A percentile compares a stretch with the other conserved stretches of the same genome.
phyloP scores from a whole-genome alignment of 2,113 vertebrate species.

The Euleptes europaea region DNA sequence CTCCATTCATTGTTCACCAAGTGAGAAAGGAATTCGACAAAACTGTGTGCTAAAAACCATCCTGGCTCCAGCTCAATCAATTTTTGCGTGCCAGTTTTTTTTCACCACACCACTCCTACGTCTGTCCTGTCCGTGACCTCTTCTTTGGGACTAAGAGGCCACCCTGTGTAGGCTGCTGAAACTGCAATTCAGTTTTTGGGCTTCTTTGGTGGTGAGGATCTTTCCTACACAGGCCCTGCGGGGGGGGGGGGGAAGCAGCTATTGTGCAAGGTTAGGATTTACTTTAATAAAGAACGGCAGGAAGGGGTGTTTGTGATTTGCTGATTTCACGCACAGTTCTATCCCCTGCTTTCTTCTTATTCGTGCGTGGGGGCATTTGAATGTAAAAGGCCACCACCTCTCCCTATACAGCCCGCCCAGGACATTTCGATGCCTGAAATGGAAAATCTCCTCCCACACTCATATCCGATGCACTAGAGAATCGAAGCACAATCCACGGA shows the following conservation, averaged over 20 bases:
- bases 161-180: constrained; percentile 42
- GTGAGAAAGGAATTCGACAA: not conserved
- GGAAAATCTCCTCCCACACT: not conserved
- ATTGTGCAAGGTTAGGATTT: constrained; percentile 47
- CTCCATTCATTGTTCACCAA: not conserved
- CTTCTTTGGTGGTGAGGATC: constrained; percentile 42
- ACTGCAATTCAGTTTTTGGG: constrained; percentile 45
- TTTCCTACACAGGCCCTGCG: constrained; percentile 57
- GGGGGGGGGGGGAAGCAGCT: constrained; percentile 35
- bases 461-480: not conserved
- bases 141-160: constrained; percentile 43
- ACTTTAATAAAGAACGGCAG: constrained; percentile 38
- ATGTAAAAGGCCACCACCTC: not conserved
- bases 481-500: not conserved
- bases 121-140: constrained; percentile 55
- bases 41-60: not conserved
- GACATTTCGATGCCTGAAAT: constrained; percentile 1
- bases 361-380: not conserved
- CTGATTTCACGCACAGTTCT: not conserved
- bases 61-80: not conserved
- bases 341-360: constrained; percentile 19
- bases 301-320: constrained; percentile 22
- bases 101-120: constrained; percentile 18
- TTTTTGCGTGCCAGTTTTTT: constrained; percentile 16
- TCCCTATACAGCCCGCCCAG: not conserved